Base-by-base conservation (phyloP, 1,140 invertebrate genomes). In the Eulimnadia texana region DNA sequence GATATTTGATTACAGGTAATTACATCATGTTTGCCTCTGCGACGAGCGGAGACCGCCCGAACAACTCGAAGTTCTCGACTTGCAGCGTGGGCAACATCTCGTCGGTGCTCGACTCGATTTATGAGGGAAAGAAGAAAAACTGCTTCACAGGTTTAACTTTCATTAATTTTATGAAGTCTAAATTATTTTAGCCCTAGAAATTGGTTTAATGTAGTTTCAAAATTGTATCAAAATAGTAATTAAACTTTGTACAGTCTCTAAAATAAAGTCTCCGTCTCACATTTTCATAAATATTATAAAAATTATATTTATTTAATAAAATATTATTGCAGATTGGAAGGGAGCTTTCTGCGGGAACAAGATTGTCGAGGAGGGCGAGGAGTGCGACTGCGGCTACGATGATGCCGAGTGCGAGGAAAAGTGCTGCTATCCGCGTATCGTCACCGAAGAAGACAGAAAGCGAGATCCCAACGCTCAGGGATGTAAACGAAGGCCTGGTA, bases 301-400 rank as follows among this genome's bases (percentile, higher is more conserved):
- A 42, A 42, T 42, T 42, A 9, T 9, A 42, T 42, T 42, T 6
- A 9, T 42, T 42, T 6, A 42, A 42, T 9, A 9, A 42, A 9
- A 9, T 42, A 42, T 42, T 59, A 63, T 72, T 67, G 74, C 78
- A 77, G 88, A 84, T 25, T 90, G 86, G 58, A 86, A 84, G 62
- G 93, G 90, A 62, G 90, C 95, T 24, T 99, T 98, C 79, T 99
- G 96, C 76, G 96, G 96, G 13, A 99, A 99, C 73, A 95, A 96
- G 76, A 97, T 99, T 69, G 92, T 96, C 0, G 96, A 99, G 74
- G 85, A 84, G 28, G 93, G 90, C 11, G 96, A 99, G 74, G 89
- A 99, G 74, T 99, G 96, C 71, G 96, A 99, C 74, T 99, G 96
- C 72, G 96, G 96, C 23, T 99, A 95, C 72, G 89, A 94, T 69